Evolutionary conservation across 2,113 vertebrate genomes (phyloP).

Genomic region (Pogona vitticeps): DNA sequence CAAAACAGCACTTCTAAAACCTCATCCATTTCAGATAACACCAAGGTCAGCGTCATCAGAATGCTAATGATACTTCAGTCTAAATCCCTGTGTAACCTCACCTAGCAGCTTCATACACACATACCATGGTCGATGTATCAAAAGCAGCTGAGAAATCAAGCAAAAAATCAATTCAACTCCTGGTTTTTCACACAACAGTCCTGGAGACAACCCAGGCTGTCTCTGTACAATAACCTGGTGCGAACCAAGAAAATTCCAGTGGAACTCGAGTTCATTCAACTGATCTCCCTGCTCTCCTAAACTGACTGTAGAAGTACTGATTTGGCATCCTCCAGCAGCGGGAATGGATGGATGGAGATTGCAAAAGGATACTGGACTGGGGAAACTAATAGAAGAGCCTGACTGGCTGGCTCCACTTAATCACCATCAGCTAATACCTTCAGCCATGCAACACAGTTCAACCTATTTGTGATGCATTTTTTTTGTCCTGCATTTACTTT

Average conservation of each 20-base stretch:
- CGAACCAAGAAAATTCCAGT: neutral
- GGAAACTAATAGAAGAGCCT: neutral
- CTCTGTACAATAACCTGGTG: neutral
- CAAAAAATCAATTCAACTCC: too few relatives aligned
- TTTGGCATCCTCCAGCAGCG: neutral
- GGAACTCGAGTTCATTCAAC: neutral
- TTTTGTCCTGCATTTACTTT: neutral
- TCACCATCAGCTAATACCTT: slow-evolving; percentile 19
- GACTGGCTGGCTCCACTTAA: slow-evolving; percentile 37
- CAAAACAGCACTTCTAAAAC: too few relatives aligned
- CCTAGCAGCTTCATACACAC: neutral
- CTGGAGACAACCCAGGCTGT: neutral
- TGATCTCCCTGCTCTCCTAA: neutral
- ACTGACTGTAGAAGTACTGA: too few relatives aligned
- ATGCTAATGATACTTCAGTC: neutral
- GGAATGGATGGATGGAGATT: neutral
- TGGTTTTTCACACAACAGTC: neutral
- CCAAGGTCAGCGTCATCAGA: too few relatives aligned
- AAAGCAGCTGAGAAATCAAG: too few relatives aligned
- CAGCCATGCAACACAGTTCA: neutral
- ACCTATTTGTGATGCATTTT: neutral
- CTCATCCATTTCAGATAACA: too few relatives aligned
- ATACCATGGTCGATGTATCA: neutral
- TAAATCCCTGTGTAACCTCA: neutral
- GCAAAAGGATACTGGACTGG: neutral